Evolutionary conservation across 1,140 invertebrate species (phyloP), one percentile per base, ranked within the genome.

Genomic region (Euwallacea fornicatus): DNA sequence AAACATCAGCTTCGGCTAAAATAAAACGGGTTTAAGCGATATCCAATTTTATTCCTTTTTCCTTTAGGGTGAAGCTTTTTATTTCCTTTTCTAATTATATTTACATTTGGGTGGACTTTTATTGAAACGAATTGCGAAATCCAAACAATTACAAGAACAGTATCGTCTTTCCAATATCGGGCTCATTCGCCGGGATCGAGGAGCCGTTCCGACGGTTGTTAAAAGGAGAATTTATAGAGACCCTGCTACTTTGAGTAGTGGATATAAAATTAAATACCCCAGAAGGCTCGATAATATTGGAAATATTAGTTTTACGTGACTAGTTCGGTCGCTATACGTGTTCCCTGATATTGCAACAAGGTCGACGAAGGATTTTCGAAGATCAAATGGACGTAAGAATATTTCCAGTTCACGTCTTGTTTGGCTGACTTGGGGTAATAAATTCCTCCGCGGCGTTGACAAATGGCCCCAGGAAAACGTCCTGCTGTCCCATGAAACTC

Each of bases 51-150:
- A 68, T 63, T 61, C 42, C 33, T 61, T 61, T 66, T 66, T 42
- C 21, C 13, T 62, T 62, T 42, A 50, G 59, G 58, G 44, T 16
- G 10, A 33, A 47, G n/a, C 33, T 8, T 64, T 63, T 70, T 70
- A 70, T 64, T 62, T 64, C 68, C 50, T 53, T 70, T 70, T 64
- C 68, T 70, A 70, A 70, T 70, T 70, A 70, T 70, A 70, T 70
- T 70, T 70, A 63, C 68, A 70, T 70, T 70, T 64, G 61, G 53
- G 68, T 56, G 68, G 68, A 70, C 68, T 70, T 70, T 70, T 70
- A 70, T 70, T 70, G 68, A 59, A 70, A 70, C 63, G 68, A 70
- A 70, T 64, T 64, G 68, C 60, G 68, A 54, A 70, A 70, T 70
- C 68, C 60, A 64, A 70, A 64, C 68, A 70, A 64, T 70, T 63